phyloP scores from a whole-genome alignment of 2,888 invertebrate species.

The Rhyacophila evoluta region DNA sequence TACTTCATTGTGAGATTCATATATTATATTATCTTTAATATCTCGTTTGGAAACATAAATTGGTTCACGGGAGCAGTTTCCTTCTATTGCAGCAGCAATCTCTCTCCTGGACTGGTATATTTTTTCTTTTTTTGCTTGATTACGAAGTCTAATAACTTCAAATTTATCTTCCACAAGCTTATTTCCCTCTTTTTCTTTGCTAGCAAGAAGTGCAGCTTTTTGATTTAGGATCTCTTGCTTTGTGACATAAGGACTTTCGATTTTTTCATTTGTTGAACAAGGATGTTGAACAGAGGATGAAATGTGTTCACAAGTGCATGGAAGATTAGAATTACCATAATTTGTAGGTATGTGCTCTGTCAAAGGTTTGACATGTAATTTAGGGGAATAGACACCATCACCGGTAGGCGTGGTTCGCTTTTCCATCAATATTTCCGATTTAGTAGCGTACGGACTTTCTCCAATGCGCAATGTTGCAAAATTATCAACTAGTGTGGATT shows the following conservation, averaged over 20 bases:
- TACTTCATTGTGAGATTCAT: conserved; percentile 68
- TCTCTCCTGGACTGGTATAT: conserved; percentile 69
- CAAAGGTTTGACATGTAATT: conserved; percentile 42
- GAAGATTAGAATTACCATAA: neutral
- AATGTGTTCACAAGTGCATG: conserved; percentile 52
- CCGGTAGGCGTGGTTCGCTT: neutral
- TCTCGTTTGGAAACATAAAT: conserved; percentile 69
- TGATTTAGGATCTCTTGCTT: conserved; percentile 69
- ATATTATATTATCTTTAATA: conserved; percentile 68
- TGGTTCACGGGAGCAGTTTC: conserved; percentile 58
- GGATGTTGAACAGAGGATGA: conserved; percentile 44
- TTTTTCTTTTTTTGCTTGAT: conserved; percentile 69
- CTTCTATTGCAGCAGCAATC: conserved; percentile 55
- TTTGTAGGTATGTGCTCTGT: neutral
- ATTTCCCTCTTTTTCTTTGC: conserved; percentile 65
- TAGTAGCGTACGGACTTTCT: conserved; percentile 69
- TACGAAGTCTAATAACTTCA: conserved; percentile 69
- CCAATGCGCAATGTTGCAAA: conserved; percentile 59
- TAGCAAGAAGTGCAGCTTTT: conserved; percentile 67
- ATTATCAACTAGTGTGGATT: conserved; percentile 31
- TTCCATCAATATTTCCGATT: conserved; percentile 62
- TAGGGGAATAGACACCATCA: conserved; percentile 27
- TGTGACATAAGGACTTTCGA: conserved; percentile 68
- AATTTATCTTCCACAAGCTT: conserved; percentile 65
- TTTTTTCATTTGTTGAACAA: conserved; percentile 57